Conservation (phyloP, 2,113 vertebrate genomes). For the Phalacrocorax carbo region DNA sequence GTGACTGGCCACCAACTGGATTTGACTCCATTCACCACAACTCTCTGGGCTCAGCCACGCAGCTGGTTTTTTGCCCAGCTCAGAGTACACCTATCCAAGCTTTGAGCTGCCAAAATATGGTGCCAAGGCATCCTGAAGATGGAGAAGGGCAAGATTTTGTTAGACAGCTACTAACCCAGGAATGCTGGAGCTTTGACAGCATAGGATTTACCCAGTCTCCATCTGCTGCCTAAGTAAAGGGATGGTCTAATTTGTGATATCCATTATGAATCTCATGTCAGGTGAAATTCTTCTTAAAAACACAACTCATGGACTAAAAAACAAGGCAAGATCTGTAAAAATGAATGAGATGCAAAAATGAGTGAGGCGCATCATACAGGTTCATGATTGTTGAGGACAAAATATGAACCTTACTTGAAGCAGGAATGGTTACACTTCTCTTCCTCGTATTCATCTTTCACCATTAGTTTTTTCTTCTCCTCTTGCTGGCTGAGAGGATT, state of each 20-base stretch:
- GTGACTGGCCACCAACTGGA: too few species aligned
- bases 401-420: not conserved
- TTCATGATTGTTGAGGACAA: not conserved
- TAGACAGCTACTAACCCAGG: not conserved
- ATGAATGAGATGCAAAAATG: not conserved
- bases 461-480: not conserved
- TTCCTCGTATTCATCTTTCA: not conserved
- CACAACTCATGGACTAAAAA: not conserved
- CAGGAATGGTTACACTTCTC: not conserved
- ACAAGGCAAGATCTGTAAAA: not conserved
- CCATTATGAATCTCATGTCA: not conserved
- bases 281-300: not conserved
- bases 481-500: not conserved
- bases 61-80: too few species aligned
- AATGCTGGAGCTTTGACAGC: not conserved
- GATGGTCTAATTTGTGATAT: not conserved
- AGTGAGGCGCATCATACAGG: rapidly evolving
- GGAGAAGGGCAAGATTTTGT: not conserved
- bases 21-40: too few species aligned
- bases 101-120: too few species aligned
- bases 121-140: not conserved
- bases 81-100: too few species aligned
- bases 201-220: not conserved
- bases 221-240: not conserved
- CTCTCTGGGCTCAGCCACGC: too few species aligned